Evolutionary conservation across 2,113 vertebrate species (phyloP).

Genomic region (Elaphurus davidianus): DNA sequence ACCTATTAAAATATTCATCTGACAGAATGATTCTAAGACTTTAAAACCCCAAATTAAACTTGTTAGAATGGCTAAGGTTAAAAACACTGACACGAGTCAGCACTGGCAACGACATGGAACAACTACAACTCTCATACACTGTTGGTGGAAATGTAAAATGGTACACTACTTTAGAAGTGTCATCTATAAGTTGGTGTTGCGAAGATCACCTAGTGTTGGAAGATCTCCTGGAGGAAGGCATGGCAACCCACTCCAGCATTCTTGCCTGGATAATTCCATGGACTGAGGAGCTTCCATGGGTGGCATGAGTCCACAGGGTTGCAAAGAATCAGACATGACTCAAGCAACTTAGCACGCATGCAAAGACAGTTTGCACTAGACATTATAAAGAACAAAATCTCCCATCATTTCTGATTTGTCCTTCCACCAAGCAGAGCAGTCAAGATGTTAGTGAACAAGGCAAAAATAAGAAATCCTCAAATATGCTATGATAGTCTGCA

Average conservation of each 20-base stretch:
- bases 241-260: background rate
- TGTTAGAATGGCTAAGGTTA: background rate
- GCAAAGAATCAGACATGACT: background rate
- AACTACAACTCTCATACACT: background rate
- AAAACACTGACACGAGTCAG: background rate
- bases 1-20: background rate
- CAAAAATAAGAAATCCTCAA: background rate
- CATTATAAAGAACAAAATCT: background rate
- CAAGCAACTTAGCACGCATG: background rate
- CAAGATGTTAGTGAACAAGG: background rate
- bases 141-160: background rate
- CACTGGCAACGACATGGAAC: background rate
- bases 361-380: background rate
- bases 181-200: background rate
- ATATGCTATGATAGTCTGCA: background rate
- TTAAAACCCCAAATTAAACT: background rate
- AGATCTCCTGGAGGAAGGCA: background rate
- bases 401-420: background rate
- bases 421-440: background rate
- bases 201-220: background rate
- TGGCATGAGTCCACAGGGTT: background rate
- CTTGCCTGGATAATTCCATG: background rate
- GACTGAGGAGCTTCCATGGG: background rate
- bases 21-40: background rate
- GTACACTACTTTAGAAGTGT: background rate